Conservation (phyloP, 2,113 vertebrate species). For the Ammodramus savannarum region DNA sequence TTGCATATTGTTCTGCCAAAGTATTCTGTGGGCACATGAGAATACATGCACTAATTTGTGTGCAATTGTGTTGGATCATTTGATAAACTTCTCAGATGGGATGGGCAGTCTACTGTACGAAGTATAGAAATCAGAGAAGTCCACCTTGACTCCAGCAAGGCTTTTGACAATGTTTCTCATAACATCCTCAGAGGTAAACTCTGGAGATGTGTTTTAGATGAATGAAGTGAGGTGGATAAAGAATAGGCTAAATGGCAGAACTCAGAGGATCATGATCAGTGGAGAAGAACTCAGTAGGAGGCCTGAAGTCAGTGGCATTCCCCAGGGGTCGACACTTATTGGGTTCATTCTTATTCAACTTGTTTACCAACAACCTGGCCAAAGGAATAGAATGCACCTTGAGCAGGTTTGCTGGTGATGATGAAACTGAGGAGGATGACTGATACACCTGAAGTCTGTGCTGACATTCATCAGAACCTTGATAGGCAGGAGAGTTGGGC, state of each 20-base stretch:
- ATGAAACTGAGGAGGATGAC: accelerated
- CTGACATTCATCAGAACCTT: not conserved
- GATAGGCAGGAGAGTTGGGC: not conserved
- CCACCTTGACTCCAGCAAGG: not conserved
- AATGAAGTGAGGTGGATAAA: not conserved
- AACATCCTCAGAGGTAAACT: not conserved
- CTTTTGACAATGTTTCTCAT: not conserved
- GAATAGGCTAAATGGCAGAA: not conserved
- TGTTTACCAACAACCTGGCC: not conserved
- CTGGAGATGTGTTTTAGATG: not conserved
- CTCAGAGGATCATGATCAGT: not conserved
- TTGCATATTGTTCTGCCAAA: not conserved
- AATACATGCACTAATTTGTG: not conserved
- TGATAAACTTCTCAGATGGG: not conserved
- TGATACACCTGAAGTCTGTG: not conserved
- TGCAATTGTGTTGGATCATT: not conserved
- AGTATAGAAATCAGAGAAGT: not conserved
- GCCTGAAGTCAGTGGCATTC: not conserved
- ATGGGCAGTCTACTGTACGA: not conserved
- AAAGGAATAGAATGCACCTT: not conserved
- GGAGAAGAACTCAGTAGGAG: not conserved
- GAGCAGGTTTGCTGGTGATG: not conserved
- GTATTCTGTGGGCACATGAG: not conserved
- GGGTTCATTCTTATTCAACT: not conserved
- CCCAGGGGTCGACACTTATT: not conserved